phyloP scores from a whole-genome alignment of 2,797 vertebrate genomes.

The Anableps anableps region DNA sequence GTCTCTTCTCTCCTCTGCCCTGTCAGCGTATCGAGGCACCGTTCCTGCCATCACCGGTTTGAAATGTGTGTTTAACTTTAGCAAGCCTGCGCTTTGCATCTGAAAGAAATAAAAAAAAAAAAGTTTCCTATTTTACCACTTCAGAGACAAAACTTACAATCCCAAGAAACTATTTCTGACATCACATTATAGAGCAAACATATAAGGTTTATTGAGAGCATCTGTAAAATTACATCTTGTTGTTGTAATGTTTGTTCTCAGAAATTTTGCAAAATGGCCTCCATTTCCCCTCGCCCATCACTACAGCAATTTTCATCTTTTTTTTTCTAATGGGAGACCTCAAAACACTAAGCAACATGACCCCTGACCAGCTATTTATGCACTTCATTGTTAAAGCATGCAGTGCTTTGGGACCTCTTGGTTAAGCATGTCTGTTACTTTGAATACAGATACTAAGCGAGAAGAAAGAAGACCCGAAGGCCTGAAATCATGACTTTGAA shows the following conservation, averaged over 20 bases:
- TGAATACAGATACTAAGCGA: neutral
- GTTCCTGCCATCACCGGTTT: constrained; percentile 78
- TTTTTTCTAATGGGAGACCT: neutral
- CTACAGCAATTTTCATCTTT: neutral
- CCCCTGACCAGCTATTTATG: neutral
- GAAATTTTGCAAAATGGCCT: constrained; percentile 50
- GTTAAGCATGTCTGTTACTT: constrained; percentile 6
- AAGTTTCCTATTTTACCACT: constrained; percentile 50
- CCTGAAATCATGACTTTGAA: neutral
- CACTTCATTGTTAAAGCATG: constrained; percentile 1
- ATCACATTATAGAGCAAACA: neutral
- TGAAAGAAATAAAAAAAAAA: constrained; percentile 37
- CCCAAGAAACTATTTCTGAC: constrained; percentile 1
- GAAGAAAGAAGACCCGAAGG: neutral
- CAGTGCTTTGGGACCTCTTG: neutral
- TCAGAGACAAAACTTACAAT: constrained; percentile 56
- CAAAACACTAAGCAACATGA: neutral
- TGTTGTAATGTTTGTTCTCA: constrained; percentile 27
- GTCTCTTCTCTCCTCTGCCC: constrained; percentile 75
- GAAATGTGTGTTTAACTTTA: constrained; percentile 84
- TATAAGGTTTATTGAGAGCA: neutral
- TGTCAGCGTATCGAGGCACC: constrained; percentile 80
- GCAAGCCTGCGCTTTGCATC: constrained; percentile 76
- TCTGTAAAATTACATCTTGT: neutral
- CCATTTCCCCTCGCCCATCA: constrained; percentile 34